These are phyloP conservation scores for Carpatolechia fugitivella DNA, from an alignment of 2,888 invertebrate genomes.

Conservation along the genomic window DNA sequence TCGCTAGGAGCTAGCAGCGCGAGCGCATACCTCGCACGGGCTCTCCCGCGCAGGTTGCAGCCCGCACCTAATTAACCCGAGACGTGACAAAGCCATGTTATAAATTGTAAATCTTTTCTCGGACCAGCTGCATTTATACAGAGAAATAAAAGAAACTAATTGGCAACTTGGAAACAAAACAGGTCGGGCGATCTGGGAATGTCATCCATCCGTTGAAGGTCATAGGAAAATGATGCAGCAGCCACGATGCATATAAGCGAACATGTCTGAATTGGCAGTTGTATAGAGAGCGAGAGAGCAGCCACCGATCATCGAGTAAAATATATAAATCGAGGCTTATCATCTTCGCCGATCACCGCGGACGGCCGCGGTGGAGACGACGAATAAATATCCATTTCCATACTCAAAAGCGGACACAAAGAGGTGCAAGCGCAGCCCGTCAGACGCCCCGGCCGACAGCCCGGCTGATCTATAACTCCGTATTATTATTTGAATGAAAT, in stretches of 20 bases:
- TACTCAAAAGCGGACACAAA: constrained; percentile 64
- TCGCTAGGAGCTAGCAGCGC: constrained; percentile 38
- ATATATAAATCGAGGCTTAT: constrained; percentile 77
- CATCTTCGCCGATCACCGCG: constrained; percentile 71
- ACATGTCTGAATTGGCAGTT: constrained; percentile 50
- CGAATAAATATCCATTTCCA: constrained; percentile 77
- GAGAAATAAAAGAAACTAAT: constrained; percentile 39
- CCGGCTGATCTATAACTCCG: constrained; percentile 75
- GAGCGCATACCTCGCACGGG: constrained; percentile 26
- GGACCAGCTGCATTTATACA: constrained; percentile 41
- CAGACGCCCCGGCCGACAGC: constrained; percentile 39
- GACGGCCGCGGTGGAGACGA: constrained; percentile 57
- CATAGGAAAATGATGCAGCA: constrained; percentile 5
- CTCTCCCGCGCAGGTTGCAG: constrained; percentile 30
- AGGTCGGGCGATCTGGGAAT: not conserved
- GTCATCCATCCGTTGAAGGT: not conserved
- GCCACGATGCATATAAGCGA: not conserved
- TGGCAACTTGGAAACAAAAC: constrained; percentile 15
- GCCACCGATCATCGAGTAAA: constrained; percentile 73
- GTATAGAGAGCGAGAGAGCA: constrained; percentile 60
- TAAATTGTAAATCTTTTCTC: constrained; percentile 65
- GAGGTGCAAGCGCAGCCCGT: constrained; percentile 39
- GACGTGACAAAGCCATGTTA: constrained; percentile 67
- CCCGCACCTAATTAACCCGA: constrained; percentile 66
- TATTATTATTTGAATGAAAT: constrained; percentile 79